These are phyloP conservation scores for Lobophora halterata DNA, from an alignment of 2,888 invertebrate genomes.

Conservation along the genomic window DNA sequence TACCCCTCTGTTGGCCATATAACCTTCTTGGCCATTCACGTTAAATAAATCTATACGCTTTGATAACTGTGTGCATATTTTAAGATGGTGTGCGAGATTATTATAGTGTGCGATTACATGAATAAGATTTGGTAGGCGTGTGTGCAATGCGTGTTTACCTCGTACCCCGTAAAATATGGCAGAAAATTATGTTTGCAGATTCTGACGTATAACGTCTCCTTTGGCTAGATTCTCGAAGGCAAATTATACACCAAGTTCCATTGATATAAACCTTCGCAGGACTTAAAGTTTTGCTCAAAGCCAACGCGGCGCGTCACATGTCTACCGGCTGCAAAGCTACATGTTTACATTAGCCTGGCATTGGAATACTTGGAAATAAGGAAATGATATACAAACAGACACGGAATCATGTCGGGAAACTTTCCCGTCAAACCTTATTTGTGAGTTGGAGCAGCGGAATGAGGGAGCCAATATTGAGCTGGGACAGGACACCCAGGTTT, in stretches of 20 bases:
- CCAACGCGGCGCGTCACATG: conserved; percentile 45
- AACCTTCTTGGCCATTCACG: too few species aligned
- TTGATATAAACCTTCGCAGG: conserved; percentile 76
- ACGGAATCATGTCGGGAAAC: conserved; percentile 52
- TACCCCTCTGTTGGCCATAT: too few species aligned
- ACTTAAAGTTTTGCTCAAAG: conserved; percentile 71
- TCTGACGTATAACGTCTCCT: too few species aligned
- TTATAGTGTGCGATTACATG: too few species aligned
- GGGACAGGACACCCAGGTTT: conserved; percentile 29
- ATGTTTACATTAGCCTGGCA: conserved; percentile 28
- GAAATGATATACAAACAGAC: conserved; percentile 61
- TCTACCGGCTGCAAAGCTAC: conserved; percentile 15
- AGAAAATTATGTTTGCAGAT: too few species aligned
- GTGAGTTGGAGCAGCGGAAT: conserved; percentile 45
- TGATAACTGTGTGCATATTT: too few species aligned
- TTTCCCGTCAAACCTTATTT: conserved; percentile 55
- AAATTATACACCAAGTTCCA: conserved; percentile 75
- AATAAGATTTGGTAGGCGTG: too few species aligned
- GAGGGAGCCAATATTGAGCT: conserved; percentile 35
- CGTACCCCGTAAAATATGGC: too few species aligned
- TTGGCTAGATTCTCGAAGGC: too few species aligned
- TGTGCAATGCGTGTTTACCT: too few species aligned
- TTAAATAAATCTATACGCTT: too few species aligned
- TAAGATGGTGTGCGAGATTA: too few species aligned
- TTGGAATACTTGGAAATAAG: conserved; percentile 62